Percentiles rank a stretch among this genome's conserved stretches.
Evolutionary conservation across 2,113 vertebrate species (phyloP).

Genomic region (Sphaerodactylus townsendi): DNA sequence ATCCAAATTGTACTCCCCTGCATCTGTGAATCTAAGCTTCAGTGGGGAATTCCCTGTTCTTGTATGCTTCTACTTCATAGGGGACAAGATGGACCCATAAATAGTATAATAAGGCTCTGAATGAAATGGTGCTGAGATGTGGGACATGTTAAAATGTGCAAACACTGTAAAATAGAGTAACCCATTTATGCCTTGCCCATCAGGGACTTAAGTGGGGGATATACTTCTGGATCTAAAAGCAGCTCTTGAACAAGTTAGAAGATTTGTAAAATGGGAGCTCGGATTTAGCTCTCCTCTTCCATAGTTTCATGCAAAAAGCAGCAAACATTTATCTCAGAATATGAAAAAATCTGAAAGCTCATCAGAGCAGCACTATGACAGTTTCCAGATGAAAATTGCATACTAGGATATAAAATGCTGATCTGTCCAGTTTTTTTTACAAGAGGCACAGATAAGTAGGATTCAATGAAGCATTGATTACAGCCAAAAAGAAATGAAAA

Average conservation of each 20-base stretch:
- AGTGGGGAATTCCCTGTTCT: too few relatives aligned
- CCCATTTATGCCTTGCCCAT: background rate
- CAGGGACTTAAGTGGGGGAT: background rate
- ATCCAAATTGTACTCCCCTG: too few relatives aligned
- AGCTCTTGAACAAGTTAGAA: background rate
- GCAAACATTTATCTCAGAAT: background rate
- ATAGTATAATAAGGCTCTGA: background rate
- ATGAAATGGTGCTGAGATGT: background rate
- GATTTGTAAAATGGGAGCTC: background rate
- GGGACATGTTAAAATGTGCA: background rate
- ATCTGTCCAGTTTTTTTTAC: background rate
- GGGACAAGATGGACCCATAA: too few relatives aligned
- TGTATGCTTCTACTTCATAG: too few relatives aligned
- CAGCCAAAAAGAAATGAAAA: background rate
- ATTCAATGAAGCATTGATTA: background rate
- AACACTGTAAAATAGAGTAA: background rate
- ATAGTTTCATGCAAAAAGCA: background rate
- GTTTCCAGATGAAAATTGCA: background rate
- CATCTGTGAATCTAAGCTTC: too few relatives aligned
- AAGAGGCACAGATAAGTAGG: background rate
- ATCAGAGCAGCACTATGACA: background rate
- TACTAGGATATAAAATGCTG: background rate
- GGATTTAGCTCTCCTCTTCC: background rate
- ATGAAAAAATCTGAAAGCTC: background rate
- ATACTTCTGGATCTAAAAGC: background rate